These are phyloP conservation scores for Spheniscus humboldti DNA, from an alignment of 2,797 vertebrate genomes.

Conservation along the genomic window DNA sequence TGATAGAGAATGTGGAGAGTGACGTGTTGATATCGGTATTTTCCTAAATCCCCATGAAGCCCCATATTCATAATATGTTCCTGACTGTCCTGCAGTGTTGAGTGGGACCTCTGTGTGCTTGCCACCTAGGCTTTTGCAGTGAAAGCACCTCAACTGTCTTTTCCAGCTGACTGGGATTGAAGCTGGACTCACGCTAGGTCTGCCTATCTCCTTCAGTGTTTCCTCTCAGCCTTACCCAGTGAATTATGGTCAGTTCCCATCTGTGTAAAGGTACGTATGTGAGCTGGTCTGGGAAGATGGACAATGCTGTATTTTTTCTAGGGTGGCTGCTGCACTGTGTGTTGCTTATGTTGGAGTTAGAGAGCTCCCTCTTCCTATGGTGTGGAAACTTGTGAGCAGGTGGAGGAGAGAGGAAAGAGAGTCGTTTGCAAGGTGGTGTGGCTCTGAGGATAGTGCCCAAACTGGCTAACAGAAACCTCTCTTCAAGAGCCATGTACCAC, in stretches of 20 bases:
- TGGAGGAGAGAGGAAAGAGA: neutral
- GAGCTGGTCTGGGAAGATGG: neutral
- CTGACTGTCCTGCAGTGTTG: neutral
- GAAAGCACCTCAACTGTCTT: neutral
- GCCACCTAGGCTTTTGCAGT: neutral
- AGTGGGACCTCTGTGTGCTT: neutral
- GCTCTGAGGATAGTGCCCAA: neutral
- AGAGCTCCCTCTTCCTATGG: neutral
- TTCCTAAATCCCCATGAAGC: neutral
- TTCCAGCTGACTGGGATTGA: neutral
- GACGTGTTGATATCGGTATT: neutral
- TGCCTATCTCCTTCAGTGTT: neutral
- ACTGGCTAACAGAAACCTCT: neutral
- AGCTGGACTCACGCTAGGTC: neutral
- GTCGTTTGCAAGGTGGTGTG: rapidly evolving
- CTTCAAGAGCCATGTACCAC: neutral
- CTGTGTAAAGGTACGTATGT: neutral
- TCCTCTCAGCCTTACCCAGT: neutral
- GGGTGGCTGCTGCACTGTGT: rapidly evolving
- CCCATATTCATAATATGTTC: neutral
- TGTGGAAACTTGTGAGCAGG: neutral
- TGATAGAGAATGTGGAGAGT: neutral
- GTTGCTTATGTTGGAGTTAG: neutral
- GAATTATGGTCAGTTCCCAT: neutral
- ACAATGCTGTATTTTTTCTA: rapidly evolving